These are phyloP conservation scores for Drosophila eohydei DNA, from an alignment of 2,888 invertebrate species.

Conservation along the genomic window DNA sequence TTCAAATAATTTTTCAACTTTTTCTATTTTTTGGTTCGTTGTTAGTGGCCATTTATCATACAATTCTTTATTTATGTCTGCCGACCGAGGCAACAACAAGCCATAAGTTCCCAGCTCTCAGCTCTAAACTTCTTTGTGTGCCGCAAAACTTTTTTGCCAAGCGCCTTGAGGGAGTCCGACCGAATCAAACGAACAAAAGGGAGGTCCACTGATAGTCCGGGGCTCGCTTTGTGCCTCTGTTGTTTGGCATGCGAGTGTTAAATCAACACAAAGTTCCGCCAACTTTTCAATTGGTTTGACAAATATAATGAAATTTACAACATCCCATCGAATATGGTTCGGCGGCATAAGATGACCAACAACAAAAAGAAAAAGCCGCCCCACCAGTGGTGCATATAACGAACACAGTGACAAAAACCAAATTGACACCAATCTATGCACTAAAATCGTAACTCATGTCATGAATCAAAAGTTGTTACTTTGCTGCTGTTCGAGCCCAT, in stretches of 20 bases:
- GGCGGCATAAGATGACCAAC: neutral
- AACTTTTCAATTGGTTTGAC: conserved; percentile 77
- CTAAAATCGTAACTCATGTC: conserved; percentile 5
- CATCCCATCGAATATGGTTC: conserved; percentile 35
- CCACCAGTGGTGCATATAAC: neutral
- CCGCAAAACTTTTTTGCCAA: conserved; percentile 38
- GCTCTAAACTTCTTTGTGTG: conserved; percentile 32
- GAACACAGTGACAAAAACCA: conserved; percentile 12
- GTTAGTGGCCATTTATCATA: conserved; percentile 67
- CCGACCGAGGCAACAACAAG: conserved; percentile 21
- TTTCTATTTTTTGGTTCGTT: conserved; percentile 45
- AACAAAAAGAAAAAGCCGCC: neutral
- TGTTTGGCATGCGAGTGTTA: conserved; percentile 56
- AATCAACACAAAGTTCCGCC: conserved; percentile 69
- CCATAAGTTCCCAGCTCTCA: conserved; percentile 26
- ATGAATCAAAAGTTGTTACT: conserved; percentile 4
- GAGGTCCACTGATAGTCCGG: conserved; percentile 43
- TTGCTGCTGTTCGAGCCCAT: neutral
- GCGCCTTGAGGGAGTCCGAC: conserved; percentile 40
- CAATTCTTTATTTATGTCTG: conserved; percentile 67
- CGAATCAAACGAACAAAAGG: conserved; percentile 31
- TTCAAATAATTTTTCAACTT: conserved; percentile 68
- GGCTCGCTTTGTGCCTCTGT: conserved; percentile 36
- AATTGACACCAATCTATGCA: conserved; percentile 18
- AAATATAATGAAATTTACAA: conserved; percentile 62